Percentiles rank a stretch among this genome's conserved stretches.
phyloP scores from a whole-genome alignment of 1,140 invertebrate species.

The Doryteuthis pealeii region DNA sequence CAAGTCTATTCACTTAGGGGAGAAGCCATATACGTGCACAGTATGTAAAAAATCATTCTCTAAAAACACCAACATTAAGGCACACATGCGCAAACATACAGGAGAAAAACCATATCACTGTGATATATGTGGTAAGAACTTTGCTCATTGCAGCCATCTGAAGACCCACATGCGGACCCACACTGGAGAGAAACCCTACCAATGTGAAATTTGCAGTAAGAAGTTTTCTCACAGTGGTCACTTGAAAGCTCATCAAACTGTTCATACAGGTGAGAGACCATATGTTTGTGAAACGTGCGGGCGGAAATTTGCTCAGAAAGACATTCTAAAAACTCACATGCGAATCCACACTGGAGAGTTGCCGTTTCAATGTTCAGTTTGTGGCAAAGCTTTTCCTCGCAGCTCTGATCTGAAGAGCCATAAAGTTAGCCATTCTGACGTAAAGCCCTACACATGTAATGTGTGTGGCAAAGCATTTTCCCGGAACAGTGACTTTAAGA shows the following conservation, averaged over 20 bases:
- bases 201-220: slow-evolving; percentile 46
- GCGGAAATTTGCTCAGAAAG: neutral
- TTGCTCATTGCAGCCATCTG: slow-evolving; percentile 66
- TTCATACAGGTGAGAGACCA: slow-evolving; percentile 12
- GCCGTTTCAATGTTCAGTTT: slow-evolving; percentile 18
- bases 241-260: slow-evolving; percentile 68
- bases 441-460: slow-evolving; percentile 21
- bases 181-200: neutral
- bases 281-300: neutral
- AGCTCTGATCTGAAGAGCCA: slow-evolving; percentile 17
- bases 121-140: slow-evolving; percentile 70
- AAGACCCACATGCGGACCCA: slow-evolving; percentile 25
- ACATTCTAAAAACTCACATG: neutral
- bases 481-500: slow-evolving; percentile 1
- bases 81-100: slow-evolving; percentile 87
- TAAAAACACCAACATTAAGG: slow-evolving; percentile 88
- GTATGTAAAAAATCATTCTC: slow-evolving; percentile 83
- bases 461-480: slow-evolving; percentile 24
- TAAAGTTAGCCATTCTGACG: slow-evolving; percentile 17
- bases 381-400: slow-evolving; percentile 19
- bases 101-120: slow-evolving; percentile 84
- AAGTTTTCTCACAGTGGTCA: slow-evolving; percentile 74
- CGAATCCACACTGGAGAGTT: neutral
- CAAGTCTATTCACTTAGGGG: slow-evolving; percentile 18
- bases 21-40: slow-evolving; percentile 77